Base-by-base conservation (phyloP, 2,797 vertebrate genomes). In the Schizopygopsis pylzovi region DNA sequence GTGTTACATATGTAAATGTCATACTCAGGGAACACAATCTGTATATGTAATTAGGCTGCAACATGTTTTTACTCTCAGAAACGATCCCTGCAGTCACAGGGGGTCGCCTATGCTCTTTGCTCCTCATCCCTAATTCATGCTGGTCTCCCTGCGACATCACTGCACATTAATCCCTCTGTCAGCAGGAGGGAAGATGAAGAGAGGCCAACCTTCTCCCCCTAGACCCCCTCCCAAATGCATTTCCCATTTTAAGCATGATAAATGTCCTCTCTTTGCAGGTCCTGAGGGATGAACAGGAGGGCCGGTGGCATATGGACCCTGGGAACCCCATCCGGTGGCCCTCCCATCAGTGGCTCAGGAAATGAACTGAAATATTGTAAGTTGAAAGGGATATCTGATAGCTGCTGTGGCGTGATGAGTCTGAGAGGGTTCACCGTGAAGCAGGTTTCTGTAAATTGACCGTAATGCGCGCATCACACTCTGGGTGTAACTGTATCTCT, bases 61-160 rank as follows among this genome's bases (percentile, higher is more conserved):
- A 94, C 92, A 92, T 86, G 91, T 91, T 92, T 92, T 92, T 94
- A 92, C 93, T 94, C 92, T 94, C 92, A 92, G 91, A 93, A 88
- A 91, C 76, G 87, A 88, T 87, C 80, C 90, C 77, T 83, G 87
- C 45, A 39, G 88, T 86, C 78, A 43, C 71, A 87, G 86, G 88
- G 85, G 86, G 83, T 86, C 77, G 22, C 76, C 49, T 81, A 54
- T 56, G 68, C 81, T 86, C 59, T 81, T 87, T 86, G 77, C 79
- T 87, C 25, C 89, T 93, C 90, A 94, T 94, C 89, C 88, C 39
- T 94, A 91, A 94, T 94, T 93, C 91, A 95, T 94, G 83, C 89
- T 87, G 87, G 90, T 90, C 91, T 89, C 87, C 91, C 90, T 90
- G 71, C 54, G 28, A 78, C 88, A 88, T 89, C 76, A 68, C 67